phyloP scores from a whole-genome alignment of 2,888 invertebrate genomes.

The Drosophila lutescens region DNA sequence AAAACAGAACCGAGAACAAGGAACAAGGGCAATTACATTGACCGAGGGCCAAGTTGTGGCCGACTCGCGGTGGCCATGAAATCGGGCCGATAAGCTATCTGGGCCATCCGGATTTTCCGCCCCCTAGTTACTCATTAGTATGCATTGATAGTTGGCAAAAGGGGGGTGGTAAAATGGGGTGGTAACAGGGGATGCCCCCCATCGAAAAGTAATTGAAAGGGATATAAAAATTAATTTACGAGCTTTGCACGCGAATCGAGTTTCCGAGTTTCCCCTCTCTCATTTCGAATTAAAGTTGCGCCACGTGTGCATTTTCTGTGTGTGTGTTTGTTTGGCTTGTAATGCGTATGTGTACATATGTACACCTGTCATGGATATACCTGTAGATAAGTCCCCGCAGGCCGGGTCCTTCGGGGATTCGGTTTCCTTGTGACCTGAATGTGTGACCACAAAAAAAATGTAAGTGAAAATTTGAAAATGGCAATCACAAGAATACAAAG shows the following conservation, averaged over 20 bases:
- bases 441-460: not conserved
- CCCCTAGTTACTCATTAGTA: constrained; percentile 41
- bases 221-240: constrained; percentile 70
- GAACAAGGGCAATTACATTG: constrained; percentile 25
- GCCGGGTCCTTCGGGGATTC: not conserved
- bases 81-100: constrained; percentile 31
- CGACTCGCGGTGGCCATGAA: constrained; percentile 11
- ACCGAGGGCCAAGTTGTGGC: constrained; percentile 8
- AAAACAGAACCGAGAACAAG: constrained; percentile 1
- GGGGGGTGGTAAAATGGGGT: no score
- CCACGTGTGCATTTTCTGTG: not conserved
- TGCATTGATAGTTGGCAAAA: constrained; percentile 39
- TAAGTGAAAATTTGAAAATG: not conserved
- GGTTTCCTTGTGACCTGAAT: not conserved
- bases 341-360: not conserved
- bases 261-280: not conserved
- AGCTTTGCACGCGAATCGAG: constrained; percentile 47
- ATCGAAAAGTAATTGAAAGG: constrained; percentile 59
- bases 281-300: not conserved
- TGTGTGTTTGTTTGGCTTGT: not conserved
- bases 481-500: not conserved
- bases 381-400: not conserved
- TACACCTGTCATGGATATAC: constrained; percentile 11
- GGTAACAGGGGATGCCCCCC: not conserved
- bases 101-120: not conserved